A percentile compares a stretch with the other conserved stretches of the same genome.
These are phyloP conservation scores for Menidia menidia DNA, from an alignment of 2,797 vertebrate genomes.

Conservation along the genomic window DNA sequence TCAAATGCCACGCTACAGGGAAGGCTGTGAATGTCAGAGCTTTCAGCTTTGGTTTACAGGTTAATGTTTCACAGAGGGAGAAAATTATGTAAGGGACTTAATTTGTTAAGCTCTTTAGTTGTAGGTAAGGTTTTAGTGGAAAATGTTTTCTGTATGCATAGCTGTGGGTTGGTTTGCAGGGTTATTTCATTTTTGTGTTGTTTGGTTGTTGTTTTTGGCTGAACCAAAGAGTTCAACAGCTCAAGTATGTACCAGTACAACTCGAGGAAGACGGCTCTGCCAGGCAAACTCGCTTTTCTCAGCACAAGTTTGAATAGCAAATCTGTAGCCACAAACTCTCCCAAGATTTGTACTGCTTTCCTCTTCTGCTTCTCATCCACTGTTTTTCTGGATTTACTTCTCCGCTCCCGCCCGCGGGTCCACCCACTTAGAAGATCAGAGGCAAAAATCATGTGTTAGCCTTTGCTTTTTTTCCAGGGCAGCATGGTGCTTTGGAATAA, in stretches of 20 bases:
- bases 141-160: slow-evolving; percentile 37
- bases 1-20: slow-evolving; percentile 54
- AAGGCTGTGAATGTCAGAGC: slow-evolving; percentile 52
- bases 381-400: slow-evolving; percentile 61
- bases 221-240: slow-evolving; percentile 46
- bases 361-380: slow-evolving; percentile 53
- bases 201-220: slow-evolving; percentile 33
- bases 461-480: slow-evolving; percentile 52
- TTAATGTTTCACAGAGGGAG: slow-evolving; percentile 18
- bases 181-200: slow-evolving; percentile 31
- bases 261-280: slow-evolving; percentile 52
- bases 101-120: slow-evolving; percentile 50
- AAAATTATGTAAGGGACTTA: slow-evolving; percentile 46
- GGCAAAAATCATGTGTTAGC: slow-evolving; percentile 71
- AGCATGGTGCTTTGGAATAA: slow-evolving; percentile 70
- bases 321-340: slow-evolving; percentile 53
- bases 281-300: slow-evolving; percentile 56
- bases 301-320: slow-evolving; percentile 62
- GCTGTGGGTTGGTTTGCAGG: slow-evolving; percentile 30
- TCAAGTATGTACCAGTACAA: slow-evolving; percentile 61
- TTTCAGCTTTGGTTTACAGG: slow-evolving; percentile 38
- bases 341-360: slow-evolving; percentile 29
- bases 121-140: slow-evolving; percentile 36
- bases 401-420: slow-evolving; percentile 59
- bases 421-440: slow-evolving; percentile 76